Base-by-base conservation (phyloP, 2,797 vertebrate species). In the Gila robusta region DNA sequence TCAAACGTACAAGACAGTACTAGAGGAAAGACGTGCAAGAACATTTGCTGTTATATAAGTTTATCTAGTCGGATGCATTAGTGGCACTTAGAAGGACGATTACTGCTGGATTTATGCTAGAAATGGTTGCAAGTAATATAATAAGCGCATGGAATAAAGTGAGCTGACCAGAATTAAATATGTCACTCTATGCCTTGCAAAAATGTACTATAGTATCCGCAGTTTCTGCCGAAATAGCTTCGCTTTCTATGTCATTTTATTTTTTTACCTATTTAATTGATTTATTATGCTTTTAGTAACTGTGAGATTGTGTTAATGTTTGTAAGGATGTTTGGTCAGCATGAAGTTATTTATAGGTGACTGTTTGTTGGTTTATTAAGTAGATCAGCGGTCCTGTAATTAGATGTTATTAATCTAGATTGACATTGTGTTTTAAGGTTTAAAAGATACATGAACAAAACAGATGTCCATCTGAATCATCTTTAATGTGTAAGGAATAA, bases 351-450 rank as follows among this genome's bases (percentile, higher is more conserved):
- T 76, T 52, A 52, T 52, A 52, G 9, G 5, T 10, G 16, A 37
- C 52, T 54, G 5, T 76, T 76, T 56, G 74, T 69, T 69, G 16
- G 2, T 7, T 35, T 21, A 35, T 67, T 8, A 37, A 67, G 28
- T 14, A 56, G 49, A 52, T 77, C 49, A 77, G 5, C 26, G 28
- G 2, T 52, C 72, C 16, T 12, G 28, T 47, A 52, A 74, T 52
- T 74, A 52, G 11, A 77, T 56, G 74, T 23, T 77, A 37, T 56
- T 56, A 8, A 74, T 52, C 21, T 23, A 56, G 74, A 74, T 37
- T 28, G 62, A 64, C 12, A 56, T 8, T 16, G 52, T 56, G 32
- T 37, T 77, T 77, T 77, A 37, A 56, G 5, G 73, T 23, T 21
- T n/a, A 21, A 23, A 6, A 6, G 44, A 74, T 47, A 21, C 28